These are phyloP conservation scores for Mythimna pallens DNA, from an alignment of 2,888 invertebrate species.

Conservation along the genomic window DNA sequence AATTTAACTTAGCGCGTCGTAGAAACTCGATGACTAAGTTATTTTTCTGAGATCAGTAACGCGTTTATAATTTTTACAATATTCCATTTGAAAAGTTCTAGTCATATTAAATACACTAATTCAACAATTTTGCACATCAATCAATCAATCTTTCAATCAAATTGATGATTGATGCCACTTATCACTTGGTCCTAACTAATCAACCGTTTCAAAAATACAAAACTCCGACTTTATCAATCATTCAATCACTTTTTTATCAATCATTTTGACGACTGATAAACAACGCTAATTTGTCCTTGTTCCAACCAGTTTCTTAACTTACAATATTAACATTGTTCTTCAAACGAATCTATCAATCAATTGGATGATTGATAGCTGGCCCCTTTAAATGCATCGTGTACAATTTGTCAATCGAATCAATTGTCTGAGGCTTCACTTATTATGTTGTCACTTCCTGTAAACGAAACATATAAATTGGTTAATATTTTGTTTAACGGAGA, in stretches of 20 bases:
- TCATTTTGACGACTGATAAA: slow-evolving; percentile 31
- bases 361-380: slow-evolving; percentile 36
- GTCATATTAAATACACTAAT: slow-evolving; percentile 42
- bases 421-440: slow-evolving; percentile 43
- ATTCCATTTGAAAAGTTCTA: slow-evolving; percentile 36
- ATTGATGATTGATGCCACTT: slow-evolving; percentile 58
- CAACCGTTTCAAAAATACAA: slow-evolving; percentile 46
- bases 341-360: slow-evolving; percentile 36
- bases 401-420: slow-evolving; percentile 42
- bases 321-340: slow-evolving; percentile 36
- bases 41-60: slow-evolving; percentile 57
- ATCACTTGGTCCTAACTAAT: slow-evolving; percentile 55
- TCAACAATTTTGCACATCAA: slow-evolving; percentile 56
- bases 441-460: slow-evolving; percentile 48
- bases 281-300: slow-evolving; percentile 34
- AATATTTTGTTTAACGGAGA: not conserved
- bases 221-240: slow-evolving; percentile 28
- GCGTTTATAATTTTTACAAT: slow-evolving; percentile 35
- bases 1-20: not conserved
- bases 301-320: slow-evolving; percentile 13
- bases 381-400: slow-evolving; percentile 46
- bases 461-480: not conserved
- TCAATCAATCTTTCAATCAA: slow-evolving; percentile 60
- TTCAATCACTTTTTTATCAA: slow-evolving; percentile 26
- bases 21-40: slow-evolving; percentile 2